These are phyloP conservation scores for Cephus pulcher DNA, from an alignment of 2,888 invertebrate species.

Conservation along the genomic window DNA sequence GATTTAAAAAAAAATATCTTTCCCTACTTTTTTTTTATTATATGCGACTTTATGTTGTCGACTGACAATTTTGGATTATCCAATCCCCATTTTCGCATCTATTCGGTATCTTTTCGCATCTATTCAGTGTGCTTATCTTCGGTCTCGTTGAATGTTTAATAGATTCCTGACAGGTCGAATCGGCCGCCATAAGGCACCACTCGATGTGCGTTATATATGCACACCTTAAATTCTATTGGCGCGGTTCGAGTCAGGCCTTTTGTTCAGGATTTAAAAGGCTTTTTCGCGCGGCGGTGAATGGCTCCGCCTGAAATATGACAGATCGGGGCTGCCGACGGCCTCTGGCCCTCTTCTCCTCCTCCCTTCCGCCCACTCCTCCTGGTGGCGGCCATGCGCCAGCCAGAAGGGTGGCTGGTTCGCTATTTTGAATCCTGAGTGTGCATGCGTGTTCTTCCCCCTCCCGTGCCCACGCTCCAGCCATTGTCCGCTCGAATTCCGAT, in stretches of 20 bases:
- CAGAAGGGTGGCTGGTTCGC: background rate
- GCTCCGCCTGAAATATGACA: constrained; percentile 45
- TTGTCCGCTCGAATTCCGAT: constrained; percentile 27
- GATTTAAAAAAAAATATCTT: too few species aligned
- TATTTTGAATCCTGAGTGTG: constrained; percentile 13
- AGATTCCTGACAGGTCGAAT: background rate
- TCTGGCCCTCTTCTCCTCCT: background rate
- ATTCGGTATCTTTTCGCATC: background rate
- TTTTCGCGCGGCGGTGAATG: constrained; percentile 34
- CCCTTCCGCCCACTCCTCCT: background rate
- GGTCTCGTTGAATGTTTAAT: background rate
- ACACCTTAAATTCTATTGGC: constrained; percentile 43
- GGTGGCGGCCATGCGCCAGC: background rate
- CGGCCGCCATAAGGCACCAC: constrained; percentile 7
- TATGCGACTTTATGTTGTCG: background rate
- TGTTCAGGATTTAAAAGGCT: constrained; percentile 42
- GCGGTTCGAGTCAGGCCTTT: constrained; percentile 34
- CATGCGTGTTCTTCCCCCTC: constrained; percentile 20
- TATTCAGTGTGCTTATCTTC: background rate
- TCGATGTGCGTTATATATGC: constrained; percentile 41
- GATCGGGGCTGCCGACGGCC: constrained; percentile 32
- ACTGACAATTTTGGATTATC: background rate
- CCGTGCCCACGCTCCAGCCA: background rate
- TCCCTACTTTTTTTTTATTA: rapidly evolving
- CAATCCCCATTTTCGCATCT: background rate